Evolutionary conservation across 2,113 vertebrate genomes (phyloP), one percentile per base, ranked within the genome.

Genomic region (Vulpes lagopus): DNA sequence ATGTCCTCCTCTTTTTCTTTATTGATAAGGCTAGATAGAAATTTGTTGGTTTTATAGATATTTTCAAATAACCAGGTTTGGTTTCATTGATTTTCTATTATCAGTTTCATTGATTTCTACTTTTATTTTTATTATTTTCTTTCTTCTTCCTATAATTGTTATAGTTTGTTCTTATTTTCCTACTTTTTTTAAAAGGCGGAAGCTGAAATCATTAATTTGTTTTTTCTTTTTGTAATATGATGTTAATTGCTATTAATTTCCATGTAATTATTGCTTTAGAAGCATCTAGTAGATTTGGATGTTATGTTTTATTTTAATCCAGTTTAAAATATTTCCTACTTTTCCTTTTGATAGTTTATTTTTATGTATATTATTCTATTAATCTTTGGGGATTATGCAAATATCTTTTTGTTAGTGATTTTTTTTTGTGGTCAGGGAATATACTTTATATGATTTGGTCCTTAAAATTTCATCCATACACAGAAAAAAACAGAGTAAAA

Each of bases 101-200:
- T 71, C 17, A 57, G 17, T n/a, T 53, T 94, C 32, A 80, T 65
- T 71, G 32, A 53, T 53, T 64, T 84, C 2, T 15, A 94, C 7
- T 92, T 82, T 60, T 62, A 81, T 79, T 11, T 81, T 89, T 78
- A 51, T n/a, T 81, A 32, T 49, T 92, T 92, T 71, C 12, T 82
- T 87, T 73, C 12, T 95, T 91, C 14, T 71, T 74, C 78, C n/a
- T 27, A 76, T 5, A 64, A 64, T 43, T 51, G 17, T 71, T 74
- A 76, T 60, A 65, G n/a, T 51, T 64, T 62, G 8, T 22, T 82
- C 17, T 89, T 60, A 43, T 90, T 62, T 96, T 69, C 20, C 1
- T 67, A 30, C n/a, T 35, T 74, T 23, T 83, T 81, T 49, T 60
- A 12, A 35, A 87, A 38, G 1, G 11, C 76, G 8, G 16, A 87